Evolutionary conservation across 1,140 invertebrate species (phyloP).

Genomic region (Drosophila kepulauana): DNA sequence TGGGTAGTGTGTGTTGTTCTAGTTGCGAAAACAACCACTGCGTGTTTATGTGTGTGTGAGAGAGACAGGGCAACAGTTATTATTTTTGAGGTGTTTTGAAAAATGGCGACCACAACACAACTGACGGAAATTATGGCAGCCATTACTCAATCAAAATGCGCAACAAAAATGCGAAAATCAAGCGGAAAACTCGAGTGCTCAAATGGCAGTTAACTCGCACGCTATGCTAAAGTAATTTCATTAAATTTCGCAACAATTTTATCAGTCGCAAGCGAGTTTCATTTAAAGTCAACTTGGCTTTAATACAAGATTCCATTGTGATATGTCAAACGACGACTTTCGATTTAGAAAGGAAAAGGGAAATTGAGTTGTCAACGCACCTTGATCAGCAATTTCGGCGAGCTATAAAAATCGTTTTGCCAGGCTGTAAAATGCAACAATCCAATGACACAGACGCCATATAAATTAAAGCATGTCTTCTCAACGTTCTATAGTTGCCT

Average conservation of each 20-base stretch:
- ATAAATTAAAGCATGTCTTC: slow-evolving; percentile 33
- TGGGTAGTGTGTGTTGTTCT: slow-evolving; percentile 20
- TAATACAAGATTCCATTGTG: not conserved
- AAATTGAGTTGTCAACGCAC: not conserved
- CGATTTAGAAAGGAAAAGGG: not conserved
- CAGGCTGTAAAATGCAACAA: slow-evolving; percentile 38
- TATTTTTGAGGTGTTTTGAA: slow-evolving; percentile 35
- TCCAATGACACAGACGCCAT: slow-evolving; percentile 36
- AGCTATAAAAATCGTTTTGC: slow-evolving; percentile 11
- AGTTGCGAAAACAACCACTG: slow-evolving; percentile 7
- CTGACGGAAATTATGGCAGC: slow-evolving; percentile 40
- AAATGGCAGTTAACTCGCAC: not conserved
- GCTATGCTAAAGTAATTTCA: not conserved
- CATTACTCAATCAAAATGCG: slow-evolving; percentile 44
- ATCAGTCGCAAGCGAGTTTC: not conserved
- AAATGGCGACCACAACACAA: slow-evolving; percentile 36
- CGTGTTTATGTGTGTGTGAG: not conserved
- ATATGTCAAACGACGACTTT: not conserved
- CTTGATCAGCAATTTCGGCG: slow-evolving; percentile 9
- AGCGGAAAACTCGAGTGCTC: not conserved
- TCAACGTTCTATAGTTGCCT: not conserved
- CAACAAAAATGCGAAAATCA: not conserved
- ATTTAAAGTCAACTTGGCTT: not conserved
- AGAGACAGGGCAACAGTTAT: slow-evolving; percentile 3
- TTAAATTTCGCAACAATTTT: not conserved